Evolutionary conservation across 2,888 invertebrate genomes (phyloP), one percentile per base, ranked within the genome.

Genomic region (Limnephilus rhombicus): DNA sequence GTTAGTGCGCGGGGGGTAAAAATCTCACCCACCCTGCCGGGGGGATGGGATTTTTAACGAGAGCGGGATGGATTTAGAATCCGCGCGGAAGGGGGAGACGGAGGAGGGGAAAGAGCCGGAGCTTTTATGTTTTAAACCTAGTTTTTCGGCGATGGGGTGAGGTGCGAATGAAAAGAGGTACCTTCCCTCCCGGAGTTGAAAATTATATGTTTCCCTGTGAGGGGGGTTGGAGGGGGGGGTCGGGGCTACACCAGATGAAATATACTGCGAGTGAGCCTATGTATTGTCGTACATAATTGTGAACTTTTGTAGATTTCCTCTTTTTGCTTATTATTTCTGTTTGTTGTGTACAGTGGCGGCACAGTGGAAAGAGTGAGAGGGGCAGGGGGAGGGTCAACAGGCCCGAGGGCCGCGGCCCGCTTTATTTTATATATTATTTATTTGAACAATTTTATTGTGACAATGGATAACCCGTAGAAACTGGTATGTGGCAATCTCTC

Each of bases 101-200:
- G 87, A 92, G 86, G 91, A 90, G 89, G 92, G 90, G 90, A 92
- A 91, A 83, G 92, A 41, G 68, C 34, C 94, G 94, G 94, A 94
- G 94, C 95, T 95, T 94, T 95, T 94, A 95, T 95, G 95, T 96
- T 96, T 95, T 95, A 92, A 93, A 92, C 93, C 93, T 93, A 93
- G 93, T 93, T 93, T 93, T 93, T 93, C 92, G 92, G 92, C 92
- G 82, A 90, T 80, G 92, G 93, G 92, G 92, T 91, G 92, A 87
- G 92, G 93, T 86, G 93, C 81, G 92, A 92, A 92, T 91, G 92
- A 93, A 93, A 92, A 90, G 92, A 88, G 91, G 93, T 91, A 91
- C 90, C 90, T 24, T 12, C 83, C 90, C 87, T 41, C 80, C 81
- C 82, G 83, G 89, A 82, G 90, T 92, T 92, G 92, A 92, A 93